Conservation (phyloP, 2,888 invertebrate species). For the Rotaria magnacalcarata region DNA sequence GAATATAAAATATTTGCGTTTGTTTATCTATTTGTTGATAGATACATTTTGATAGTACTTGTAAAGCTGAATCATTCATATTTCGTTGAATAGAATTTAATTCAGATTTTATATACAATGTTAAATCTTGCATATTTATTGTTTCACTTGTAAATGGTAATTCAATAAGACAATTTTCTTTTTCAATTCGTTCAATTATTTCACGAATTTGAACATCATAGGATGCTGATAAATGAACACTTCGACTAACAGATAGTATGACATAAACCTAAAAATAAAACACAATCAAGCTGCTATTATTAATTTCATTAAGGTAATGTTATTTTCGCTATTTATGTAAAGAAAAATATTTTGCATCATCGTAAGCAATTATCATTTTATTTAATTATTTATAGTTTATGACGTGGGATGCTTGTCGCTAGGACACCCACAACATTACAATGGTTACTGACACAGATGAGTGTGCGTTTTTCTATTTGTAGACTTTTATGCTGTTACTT, state of each 20-base stretch:
- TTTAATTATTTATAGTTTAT: no score
- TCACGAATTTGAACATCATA: neutral
- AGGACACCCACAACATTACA: no score
- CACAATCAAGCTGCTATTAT: no score
- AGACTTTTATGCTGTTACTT: no score
- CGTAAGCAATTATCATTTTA: no score
- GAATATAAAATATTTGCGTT: neutral
- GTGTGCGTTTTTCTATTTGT: no score
- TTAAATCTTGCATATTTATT: neutral
- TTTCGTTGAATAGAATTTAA: neutral
- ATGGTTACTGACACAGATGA: no score
- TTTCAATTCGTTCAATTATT: neutral
- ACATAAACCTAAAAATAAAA: neutral
- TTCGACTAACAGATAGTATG: neutral
- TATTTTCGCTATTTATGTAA: no score
- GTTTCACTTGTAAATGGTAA: neutral
- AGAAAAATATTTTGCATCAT: no score
- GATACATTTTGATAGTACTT: neutral
- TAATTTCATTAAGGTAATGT: no score
- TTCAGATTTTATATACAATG: neutral
- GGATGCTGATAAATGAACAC: neutral
- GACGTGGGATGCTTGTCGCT: no score
- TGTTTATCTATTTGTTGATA: constrained; percentile 20
- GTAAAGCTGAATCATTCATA: neutral
- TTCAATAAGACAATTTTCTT: neutral